phyloP scores from a whole-genome alignment of 2,888 invertebrate genomes.

The Papilio protenor region DNA sequence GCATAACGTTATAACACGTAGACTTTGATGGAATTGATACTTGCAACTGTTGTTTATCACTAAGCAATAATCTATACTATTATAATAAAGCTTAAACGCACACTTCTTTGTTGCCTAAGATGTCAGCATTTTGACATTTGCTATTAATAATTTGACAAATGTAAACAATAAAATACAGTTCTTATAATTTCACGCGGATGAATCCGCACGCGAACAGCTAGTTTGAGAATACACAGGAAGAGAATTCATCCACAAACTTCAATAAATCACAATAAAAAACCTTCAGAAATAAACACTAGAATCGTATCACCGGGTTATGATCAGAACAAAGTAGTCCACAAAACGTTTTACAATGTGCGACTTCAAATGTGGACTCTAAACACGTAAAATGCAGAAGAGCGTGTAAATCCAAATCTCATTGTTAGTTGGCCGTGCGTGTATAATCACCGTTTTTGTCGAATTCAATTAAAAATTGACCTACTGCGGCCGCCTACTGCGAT shows the following conservation, averaged over 20 bases:
- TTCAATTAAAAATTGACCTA: conserved; percentile 82
- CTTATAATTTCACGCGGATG: no score
- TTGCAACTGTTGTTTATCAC: not conserved
- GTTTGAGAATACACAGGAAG: not conserved
- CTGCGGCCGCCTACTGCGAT: conserved; percentile 55
- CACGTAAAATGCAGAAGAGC: conserved; percentile 52
- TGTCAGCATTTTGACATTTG: no score
- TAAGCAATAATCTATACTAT: not conserved
- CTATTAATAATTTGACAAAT: no score
- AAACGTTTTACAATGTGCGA: conserved; percentile 46
- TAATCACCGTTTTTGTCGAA: conserved; percentile 75
- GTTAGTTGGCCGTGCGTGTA: conserved; percentile 74
- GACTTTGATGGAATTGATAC: not conserved
- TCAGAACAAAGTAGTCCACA: conserved; percentile 46
- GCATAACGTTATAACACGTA: not conserved
- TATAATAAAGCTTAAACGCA: no score
- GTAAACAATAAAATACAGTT: no score
- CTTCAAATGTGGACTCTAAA: conserved; percentile 46
- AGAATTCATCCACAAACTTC: not conserved
- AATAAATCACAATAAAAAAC: conserved; percentile 1
- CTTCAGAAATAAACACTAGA: conserved; percentile 7
- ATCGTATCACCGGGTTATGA: conserved; percentile 34
- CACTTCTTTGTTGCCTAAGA: no score
- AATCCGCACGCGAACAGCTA: no score
- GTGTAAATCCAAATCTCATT: conserved; percentile 63